phyloP scores from a whole-genome alignment of 2,888 invertebrate genomes.

The Polia nebulosa region DNA sequence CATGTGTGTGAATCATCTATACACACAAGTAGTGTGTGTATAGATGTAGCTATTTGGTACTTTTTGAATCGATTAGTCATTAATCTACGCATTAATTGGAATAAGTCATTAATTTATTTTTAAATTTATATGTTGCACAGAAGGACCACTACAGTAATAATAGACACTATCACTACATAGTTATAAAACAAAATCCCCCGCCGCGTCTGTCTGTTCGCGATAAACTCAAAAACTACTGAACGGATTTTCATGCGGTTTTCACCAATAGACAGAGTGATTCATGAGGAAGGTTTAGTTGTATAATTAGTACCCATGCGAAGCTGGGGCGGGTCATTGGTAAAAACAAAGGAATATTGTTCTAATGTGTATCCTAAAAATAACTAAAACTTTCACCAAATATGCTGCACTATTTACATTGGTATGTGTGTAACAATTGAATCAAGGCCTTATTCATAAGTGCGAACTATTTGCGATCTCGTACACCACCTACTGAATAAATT shows the following conservation, averaged over 20 bases:
- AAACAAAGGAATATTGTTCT: neutral
- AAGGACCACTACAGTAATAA: neutral
- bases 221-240: no score
- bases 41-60: conserved; percentile 6
- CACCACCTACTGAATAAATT: conserved; percentile 62
- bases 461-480: conserved; percentile 63
- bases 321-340: no score
- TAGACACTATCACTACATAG: no score
- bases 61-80: conserved; percentile 22
- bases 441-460: conserved; percentile 76
- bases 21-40: no score
- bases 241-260: no score
- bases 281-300: no score
- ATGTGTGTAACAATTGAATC: conserved; percentile 71
- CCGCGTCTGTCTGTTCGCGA: no score
- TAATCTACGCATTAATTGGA: conserved; percentile 31
- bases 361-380: neutral
- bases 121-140: neutral
- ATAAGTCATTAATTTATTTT: neutral
- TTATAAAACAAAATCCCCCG: no score
- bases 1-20: conserved; percentile 3
- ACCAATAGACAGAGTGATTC: no score
- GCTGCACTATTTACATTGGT: conserved; percentile 50
- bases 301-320: no score
- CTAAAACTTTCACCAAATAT: conserved; percentile 66